Base-by-base conservation (phyloP, 2,113 vertebrate genomes). In the Zingel zingel region DNA sequence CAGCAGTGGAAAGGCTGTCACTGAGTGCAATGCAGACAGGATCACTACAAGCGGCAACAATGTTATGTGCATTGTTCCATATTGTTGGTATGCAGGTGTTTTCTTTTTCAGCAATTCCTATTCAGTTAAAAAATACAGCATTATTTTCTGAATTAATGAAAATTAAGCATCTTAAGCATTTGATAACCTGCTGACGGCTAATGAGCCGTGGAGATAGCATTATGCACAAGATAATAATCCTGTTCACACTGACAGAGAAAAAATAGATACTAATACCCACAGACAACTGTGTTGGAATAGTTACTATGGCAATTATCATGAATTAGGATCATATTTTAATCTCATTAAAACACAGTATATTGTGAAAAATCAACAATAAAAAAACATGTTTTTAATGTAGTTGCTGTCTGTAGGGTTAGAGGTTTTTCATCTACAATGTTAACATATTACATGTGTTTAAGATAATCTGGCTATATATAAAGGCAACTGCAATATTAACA, bases 131-230 rank as follows among this genome's bases (percentile, higher is more conserved):
- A 89, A 87, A 79, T 65, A 30, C 68, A n/a, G 79, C 74, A 30
- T 64, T 84, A 62, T 68, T 87, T 84, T 68, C 69, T 33, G 74
- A 88, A 77, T 70, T 68, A 84, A 83, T 86, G 77, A 82, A 79
- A 87, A 91, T 86, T 81, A 36, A 57, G 69, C 70, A 67, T 88
- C 73, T 86, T 68, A 73, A 64, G 75, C 69, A 66, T 84, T 74
- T 86, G 76, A 90, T 89, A 88, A 90, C 79, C 86, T 91, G 81
- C 89, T 85, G 87, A 89, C 84, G 91, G 78, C 86, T 92, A 90
- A 93, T 93, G 83, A 91, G 85, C 59, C 83, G 88, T 89, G 82
- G 58, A 91, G 82, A 82, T 74, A 65, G 56, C 68, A 78, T 84
- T 79, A 73, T 81, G 72, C 82, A 72, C 64, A 27, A 87, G 65